Evolutionary conservation across 2,797 vertebrate genomes (phyloP), one percentile per base, ranked within the genome.

Genomic region (Lycodopsis pacificus): DNA sequence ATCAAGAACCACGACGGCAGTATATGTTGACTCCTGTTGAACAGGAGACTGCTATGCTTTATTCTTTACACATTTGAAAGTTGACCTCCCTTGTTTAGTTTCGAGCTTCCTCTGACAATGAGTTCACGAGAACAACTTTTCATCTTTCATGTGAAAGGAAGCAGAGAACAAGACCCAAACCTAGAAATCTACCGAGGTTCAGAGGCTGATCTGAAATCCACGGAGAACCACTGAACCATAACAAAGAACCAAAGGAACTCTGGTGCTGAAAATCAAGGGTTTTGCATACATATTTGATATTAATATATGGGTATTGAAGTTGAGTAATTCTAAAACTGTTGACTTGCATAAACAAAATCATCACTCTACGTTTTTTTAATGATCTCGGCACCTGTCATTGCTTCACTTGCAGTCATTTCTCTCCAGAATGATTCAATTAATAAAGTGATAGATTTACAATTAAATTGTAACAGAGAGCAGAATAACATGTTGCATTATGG

Each of bases 61-160:
- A n/a, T 71, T 69, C 58, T 51, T 27, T 14, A 68, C 56, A 68
- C 22, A 15, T 76, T 57, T 73, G 22, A 77, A 77, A 69, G 76
- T 40, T 42, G 48, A 76, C 56, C n/a, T 66, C 19, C 19, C 36
- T 63, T 76, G 44, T 81, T 79, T 61, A 61, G 56, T 65, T 83
- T 27, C 0, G 1, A 51, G 30, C 54, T 53, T 74, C 56, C 42
- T 81, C 57, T 71, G 27, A 67, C 2, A 2, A 64, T 32, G 57
- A 65, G 19, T 84, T 74, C 30, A 82, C 81, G 74, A 38, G 74
- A 75, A 77, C 36, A 19, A 12, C 67, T 61, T 85, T 75, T 85
- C 51, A 82, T 83, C 73, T 76, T 62, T 58, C 65, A 66, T 85
- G 81, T 80, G 76, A 82, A 86, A 84, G 73, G 59, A 84, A 75